Percentiles rank a stretch among this genome's conserved stretches.
These are phyloP conservation scores for Elysia chlorotica DNA, from an alignment of 1,140 invertebrate species.

Conservation along the genomic window DNA sequence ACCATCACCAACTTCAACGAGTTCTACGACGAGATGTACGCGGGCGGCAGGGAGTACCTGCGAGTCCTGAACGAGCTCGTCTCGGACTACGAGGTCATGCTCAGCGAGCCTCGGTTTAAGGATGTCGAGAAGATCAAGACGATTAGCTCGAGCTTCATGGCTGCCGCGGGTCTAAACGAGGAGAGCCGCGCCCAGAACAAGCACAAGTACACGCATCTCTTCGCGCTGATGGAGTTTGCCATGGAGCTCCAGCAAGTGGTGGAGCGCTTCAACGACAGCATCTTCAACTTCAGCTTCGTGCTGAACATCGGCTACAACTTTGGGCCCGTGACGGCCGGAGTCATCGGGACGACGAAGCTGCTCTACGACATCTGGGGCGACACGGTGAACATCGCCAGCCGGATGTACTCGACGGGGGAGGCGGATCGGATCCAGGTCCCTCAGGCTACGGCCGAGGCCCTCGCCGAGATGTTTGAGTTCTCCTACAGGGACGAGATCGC, in stretches of 20 bases:
- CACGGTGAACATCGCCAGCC: slow-evolving; percentile 93
- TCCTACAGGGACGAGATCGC: slow-evolving; percentile 57
- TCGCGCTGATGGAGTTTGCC: slow-evolving; percentile 86
- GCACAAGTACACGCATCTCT: slow-evolving; percentile 78
- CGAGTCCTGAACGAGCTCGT: slow-evolving; percentile 92
- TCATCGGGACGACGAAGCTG: slow-evolving; percentile 94
- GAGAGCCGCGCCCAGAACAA: slow-evolving; percentile 66
- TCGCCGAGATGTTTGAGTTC: slow-evolving; percentile 67
- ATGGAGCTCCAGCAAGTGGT: slow-evolving; percentile 82
- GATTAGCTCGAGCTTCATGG: slow-evolving; percentile 97
- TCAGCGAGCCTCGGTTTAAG: slow-evolving; percentile 80
- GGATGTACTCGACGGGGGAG: slow-evolving; percentile 85
- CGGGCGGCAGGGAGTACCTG: slow-evolving; percentile 83
- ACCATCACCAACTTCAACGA: slow-evolving; percentile 95
- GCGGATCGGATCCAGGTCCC: slow-evolving; percentile 84
- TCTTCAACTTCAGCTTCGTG: slow-evolving; percentile 88
- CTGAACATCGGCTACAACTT: slow-evolving; percentile 73
- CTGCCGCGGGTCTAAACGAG: slow-evolving; percentile 90
- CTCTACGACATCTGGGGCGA: slow-evolving; percentile 99
- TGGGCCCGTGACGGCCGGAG: slow-evolving; percentile 92
- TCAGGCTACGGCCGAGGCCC: slow-evolving; percentile 57
- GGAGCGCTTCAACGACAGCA: slow-evolving; percentile 84
- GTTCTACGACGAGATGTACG: slow-evolving; percentile 93
- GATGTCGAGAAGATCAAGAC: slow-evolving; percentile 98
- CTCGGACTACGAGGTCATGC: slow-evolving; percentile 91